Conservation (phyloP, 2,797 vertebrate species). For the Eulemur mongoz region DNA sequence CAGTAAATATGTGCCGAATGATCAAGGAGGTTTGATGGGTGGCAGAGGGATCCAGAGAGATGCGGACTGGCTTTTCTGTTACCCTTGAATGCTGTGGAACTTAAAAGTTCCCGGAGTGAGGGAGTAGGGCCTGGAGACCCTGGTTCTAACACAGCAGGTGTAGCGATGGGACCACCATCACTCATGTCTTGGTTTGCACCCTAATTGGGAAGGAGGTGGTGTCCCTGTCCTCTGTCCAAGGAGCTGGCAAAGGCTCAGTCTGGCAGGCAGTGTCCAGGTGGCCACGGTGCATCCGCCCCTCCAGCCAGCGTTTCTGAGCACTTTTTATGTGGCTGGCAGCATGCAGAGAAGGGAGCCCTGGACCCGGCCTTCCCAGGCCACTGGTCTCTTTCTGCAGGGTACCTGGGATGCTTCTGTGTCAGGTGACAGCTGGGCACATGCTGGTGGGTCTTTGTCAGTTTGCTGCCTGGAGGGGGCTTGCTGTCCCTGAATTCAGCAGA, state of each 20-base stretch:
- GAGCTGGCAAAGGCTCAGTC: neutral
- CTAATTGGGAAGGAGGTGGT: neutral
- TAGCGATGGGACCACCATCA: neutral
- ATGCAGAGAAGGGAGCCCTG: neutral
- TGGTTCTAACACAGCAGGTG: fast-evolving
- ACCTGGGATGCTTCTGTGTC: neutral
- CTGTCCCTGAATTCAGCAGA: neutral
- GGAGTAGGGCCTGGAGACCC: neutral
- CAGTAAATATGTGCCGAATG: neutral
- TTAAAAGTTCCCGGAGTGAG: neutral
- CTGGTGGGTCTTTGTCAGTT: neutral
- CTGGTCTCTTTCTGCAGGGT: neutral
- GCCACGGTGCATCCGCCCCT: fast-evolving
- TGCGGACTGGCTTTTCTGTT: neutral
- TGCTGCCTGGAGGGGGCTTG: neutral
- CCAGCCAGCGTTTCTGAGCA: neutral
- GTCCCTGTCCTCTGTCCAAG: neutral
- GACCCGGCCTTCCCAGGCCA: neutral
- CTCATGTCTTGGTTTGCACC: neutral
- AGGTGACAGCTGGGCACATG: neutral
- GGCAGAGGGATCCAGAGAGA: neutral
- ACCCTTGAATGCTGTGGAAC: neutral
- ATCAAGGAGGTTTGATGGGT: neutral
- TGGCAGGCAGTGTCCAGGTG: neutral
- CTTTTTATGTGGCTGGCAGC: neutral